Evolutionary conservation across 53 echinoderm and acorn worm genomes (phyloP).

Genomic region (Paracentrotus lividus): DNA sequence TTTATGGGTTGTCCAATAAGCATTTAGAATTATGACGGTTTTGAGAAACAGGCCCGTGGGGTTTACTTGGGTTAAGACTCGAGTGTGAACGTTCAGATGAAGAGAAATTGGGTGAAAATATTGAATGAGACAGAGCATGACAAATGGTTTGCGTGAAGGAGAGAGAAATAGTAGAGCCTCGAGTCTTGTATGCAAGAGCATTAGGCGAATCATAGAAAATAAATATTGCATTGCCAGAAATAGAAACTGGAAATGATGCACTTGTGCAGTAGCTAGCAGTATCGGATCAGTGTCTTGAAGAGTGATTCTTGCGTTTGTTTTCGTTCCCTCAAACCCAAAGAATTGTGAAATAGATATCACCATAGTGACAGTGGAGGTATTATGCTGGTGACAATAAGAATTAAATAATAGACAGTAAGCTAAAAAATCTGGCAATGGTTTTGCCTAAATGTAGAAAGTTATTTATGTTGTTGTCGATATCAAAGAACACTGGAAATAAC

Average conservation of each 20-base stretch:
- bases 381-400: background rate
- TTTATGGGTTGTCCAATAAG: too few species aligned
- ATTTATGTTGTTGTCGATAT: background rate
- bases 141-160: background rate
- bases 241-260: background rate
- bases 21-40: too few species aligned
- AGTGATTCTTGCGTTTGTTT: background rate
- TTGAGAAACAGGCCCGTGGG: too few species aligned
- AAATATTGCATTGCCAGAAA: background rate
- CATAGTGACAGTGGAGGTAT: background rate
- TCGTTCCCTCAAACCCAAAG: background rate
- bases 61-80: too few species aligned
- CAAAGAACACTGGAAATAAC: background rate
- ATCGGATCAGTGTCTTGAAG: constrained; percentile 3
- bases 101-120: background rate
- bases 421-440: background rate
- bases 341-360: background rate
- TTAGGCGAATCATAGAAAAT: background rate
- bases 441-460: background rate
- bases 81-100: too few species aligned
- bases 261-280: background rate
- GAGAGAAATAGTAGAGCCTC: background rate
- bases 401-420: too few species aligned
- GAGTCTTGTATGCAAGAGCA: background rate
- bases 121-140: background rate